Conservation (phyloP, 53 echinoderm and acorn worm genomes). For the Arbacia lixula region DNA sequence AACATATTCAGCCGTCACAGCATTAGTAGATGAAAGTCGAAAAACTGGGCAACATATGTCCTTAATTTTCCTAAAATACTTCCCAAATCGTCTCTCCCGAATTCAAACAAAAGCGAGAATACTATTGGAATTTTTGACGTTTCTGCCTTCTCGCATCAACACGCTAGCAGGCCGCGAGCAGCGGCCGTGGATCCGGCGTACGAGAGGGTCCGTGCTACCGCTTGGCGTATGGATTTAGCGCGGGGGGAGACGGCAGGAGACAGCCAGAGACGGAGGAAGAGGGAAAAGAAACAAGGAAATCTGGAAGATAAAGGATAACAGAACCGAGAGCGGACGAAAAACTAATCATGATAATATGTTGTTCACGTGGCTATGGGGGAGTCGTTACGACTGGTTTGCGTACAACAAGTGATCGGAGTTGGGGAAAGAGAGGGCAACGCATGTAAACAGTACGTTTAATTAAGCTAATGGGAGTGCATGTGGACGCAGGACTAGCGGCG, state of each 20-base stretch:
- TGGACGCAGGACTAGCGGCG: background rate
- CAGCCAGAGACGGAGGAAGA: background rate
- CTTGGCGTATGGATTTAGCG: no score
- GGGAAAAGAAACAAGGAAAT: background rate
- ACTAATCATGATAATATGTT: slow-evolving; percentile 44
- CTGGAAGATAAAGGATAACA: background rate
- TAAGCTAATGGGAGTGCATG: slow-evolving; percentile 40
- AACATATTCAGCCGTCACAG: no score
- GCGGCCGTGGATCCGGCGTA: background rate
- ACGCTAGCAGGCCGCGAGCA: background rate
- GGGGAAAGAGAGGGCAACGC: background rate
- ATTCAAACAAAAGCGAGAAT: slow-evolving; percentile 38
- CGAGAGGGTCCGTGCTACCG: no score
- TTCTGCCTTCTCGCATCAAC: background rate
- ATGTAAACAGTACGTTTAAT: slow-evolving; percentile 54
- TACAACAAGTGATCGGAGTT: slow-evolving; percentile 21
- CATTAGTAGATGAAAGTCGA: no score
- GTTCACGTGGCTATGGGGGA: slow-evolving; percentile 15
- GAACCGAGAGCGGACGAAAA: slow-evolving; percentile 30
- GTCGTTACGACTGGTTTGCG: slow-evolving; percentile 1
- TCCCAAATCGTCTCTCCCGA: slow-evolving; percentile 27
- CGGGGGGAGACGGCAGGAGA: slow-evolving; percentile 15
- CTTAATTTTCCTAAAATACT: slow-evolving; percentile 53
- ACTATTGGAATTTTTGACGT: slow-evolving; percentile 33
- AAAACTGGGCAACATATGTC: slow-evolving; percentile 47